phyloP scores from a whole-genome alignment of 2,113 vertebrate species.

The Limnothrissa miodon region DNA sequence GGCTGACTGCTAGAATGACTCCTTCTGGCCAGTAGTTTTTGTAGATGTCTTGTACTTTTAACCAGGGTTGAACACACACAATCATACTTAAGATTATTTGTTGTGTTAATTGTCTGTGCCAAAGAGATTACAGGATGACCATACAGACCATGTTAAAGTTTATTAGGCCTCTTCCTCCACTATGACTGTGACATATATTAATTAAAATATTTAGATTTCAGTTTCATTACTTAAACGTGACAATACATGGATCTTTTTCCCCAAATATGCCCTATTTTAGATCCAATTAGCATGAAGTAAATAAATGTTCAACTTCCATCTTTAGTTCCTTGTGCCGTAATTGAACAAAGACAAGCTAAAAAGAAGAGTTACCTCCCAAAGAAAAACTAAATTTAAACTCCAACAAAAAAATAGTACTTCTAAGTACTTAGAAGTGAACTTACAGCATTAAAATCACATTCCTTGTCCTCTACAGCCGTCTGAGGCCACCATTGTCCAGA shows the following conservation, averaged over 20 bases:
- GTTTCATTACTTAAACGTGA: neutral
- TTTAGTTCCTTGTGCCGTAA: neutral
- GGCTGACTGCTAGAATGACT: neutral
- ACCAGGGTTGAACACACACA: neutral
- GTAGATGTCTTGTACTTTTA: neutral
- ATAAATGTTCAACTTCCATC: neutral
- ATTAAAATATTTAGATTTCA: constrained; percentile 1
- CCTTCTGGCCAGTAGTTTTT: neutral
- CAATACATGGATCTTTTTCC: neutral
- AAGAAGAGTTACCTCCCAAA: neutral
- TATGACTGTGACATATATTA: neutral
- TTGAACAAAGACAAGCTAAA: neutral
- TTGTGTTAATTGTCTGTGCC: neutral
- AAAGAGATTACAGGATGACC: neutral
- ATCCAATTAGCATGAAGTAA: neutral
- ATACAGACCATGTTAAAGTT: neutral
- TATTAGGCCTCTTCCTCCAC: neutral
- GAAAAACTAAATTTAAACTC: neutral
- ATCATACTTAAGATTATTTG: neutral
- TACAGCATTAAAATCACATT: neutral
- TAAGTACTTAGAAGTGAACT: neutral
- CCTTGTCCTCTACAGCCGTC: constrained; percentile 51
- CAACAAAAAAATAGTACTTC: no score
- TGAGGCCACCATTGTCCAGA: constrained; percentile 67
- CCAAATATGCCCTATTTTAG: neutral